These are phyloP conservation scores for Cepaea hortensis DNA, from an alignment of 2,888 invertebrate genomes.

Conservation along the genomic window DNA sequence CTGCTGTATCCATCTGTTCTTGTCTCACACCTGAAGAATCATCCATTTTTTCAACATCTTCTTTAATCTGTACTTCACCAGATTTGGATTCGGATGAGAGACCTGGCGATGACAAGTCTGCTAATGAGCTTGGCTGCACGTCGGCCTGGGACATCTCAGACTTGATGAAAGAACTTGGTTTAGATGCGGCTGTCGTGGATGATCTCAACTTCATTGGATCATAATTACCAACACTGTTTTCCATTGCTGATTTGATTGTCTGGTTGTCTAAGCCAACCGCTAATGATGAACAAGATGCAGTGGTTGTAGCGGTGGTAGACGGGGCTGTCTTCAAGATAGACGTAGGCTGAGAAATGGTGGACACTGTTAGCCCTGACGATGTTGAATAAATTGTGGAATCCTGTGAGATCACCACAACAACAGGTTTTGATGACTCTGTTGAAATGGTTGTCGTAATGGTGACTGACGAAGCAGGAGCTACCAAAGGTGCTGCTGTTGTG, in stretches of 20 bases:
- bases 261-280: not conserved
- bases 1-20: constrained; percentile 22
- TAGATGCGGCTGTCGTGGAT: not conserved
- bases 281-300: not conserved
- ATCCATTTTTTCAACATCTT: not conserved
- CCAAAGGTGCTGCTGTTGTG: constrained; percentile 25
- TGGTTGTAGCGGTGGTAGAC: not conserved
- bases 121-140: not conserved
- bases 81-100: not conserved
- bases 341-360: constrained; percentile 30
- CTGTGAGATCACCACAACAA: not conserved
- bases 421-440: not conserved
- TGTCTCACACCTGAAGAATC: not conserved
- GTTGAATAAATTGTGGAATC: not conserved
- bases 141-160: not conserved
- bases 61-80: not conserved
- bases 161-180: constrained; percentile 5
- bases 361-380: not conserved
- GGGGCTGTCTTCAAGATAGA: constrained; percentile 24
- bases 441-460: not conserved
- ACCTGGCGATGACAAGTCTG: not conserved
- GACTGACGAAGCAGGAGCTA: not conserved
- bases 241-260: not conserved
- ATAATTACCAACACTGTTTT: not conserved
- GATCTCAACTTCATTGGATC: constrained; percentile 32